Conservation (phyloP, 2,113 vertebrate species). For the Lamprologus sp. region DNA sequence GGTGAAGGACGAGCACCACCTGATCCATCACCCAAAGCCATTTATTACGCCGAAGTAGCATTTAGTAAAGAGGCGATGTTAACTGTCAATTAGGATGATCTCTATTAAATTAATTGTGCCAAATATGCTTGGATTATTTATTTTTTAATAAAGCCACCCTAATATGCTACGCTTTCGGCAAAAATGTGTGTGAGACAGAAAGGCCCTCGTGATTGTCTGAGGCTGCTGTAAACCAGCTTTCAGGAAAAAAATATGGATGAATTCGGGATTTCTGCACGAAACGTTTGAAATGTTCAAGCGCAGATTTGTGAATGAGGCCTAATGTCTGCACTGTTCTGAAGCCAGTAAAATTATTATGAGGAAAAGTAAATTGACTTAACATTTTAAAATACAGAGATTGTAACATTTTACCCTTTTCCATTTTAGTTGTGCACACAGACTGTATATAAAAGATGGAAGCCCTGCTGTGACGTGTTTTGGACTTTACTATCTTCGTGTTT, state of each 20-base stretch:
- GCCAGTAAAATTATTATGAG: neutral
- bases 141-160: neutral
- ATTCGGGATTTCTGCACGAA: neutral
- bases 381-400: neutral
- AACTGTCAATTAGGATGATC: neutral
- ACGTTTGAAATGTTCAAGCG: neutral
- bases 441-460: neutral
- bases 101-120: neutral
- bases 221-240: neutral
- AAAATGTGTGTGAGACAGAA: neutral
- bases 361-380: neutral
- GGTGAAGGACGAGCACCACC: neutral
- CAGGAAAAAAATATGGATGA: neutral
- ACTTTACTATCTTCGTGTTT: neutral
- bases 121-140: neutral
- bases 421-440: neutral
- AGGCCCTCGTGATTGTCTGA: neutral
- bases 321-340: neutral
- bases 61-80: neutral
- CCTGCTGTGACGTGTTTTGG: neutral
- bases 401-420: neutral
- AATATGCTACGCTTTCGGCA: accelerated
- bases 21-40: neutral
- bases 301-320: neutral
- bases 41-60: accelerated